Percentiles rank a stretch among this genome's conserved stretches.
Evolutionary conservation across 1,140 invertebrate species (phyloP).

Genomic region (Drosophila suzukii): DNA sequence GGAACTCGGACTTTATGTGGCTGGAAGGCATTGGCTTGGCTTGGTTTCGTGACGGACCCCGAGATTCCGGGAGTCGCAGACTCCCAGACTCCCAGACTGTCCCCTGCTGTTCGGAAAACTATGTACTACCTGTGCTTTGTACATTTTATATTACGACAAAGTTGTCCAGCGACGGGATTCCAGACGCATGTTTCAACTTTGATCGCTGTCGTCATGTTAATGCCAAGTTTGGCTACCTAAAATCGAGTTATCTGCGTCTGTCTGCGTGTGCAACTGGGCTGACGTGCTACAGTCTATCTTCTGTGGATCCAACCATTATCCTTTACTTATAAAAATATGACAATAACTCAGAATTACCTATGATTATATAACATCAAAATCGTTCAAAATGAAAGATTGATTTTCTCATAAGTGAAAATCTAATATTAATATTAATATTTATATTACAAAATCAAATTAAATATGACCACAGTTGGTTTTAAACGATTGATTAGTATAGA

Average conservation of each 20-base stretch:
- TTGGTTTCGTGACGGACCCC: neutral
- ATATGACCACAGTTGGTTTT: too few relatives aligned
- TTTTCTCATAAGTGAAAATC: too few relatives aligned
- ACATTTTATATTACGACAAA: constrained; percentile 75
- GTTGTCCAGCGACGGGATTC: constrained; percentile 49
- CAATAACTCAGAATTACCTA: too few relatives aligned
- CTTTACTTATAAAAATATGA: neutral
- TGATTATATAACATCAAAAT: too few relatives aligned
- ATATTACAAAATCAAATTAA: too few relatives aligned
- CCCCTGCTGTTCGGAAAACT: constrained; percentile 13
- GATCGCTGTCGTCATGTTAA: constrained; percentile 46
- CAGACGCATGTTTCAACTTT: constrained; percentile 55
- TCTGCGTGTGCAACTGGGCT: constrained; percentile 19
- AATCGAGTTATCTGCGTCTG: constrained; percentile 61
- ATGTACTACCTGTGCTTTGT: constrained; percentile 56
- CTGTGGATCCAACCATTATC: neutral
- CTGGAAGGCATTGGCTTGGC: constrained; percentile 22
- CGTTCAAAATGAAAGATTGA: too few relatives aligned
- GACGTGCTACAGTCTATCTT: constrained; percentile 37
- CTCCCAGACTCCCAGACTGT: constrained; percentile 21
- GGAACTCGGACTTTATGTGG: constrained; percentile 59
- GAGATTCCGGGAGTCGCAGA: neutral
- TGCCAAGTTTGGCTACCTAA: constrained; percentile 50
- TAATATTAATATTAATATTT: too few relatives aligned
- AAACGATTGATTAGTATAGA: too few relatives aligned